Evolutionary conservation across 2,797 vertebrate species (phyloP).

Genomic region (Xyrichtys novacula): DNA sequence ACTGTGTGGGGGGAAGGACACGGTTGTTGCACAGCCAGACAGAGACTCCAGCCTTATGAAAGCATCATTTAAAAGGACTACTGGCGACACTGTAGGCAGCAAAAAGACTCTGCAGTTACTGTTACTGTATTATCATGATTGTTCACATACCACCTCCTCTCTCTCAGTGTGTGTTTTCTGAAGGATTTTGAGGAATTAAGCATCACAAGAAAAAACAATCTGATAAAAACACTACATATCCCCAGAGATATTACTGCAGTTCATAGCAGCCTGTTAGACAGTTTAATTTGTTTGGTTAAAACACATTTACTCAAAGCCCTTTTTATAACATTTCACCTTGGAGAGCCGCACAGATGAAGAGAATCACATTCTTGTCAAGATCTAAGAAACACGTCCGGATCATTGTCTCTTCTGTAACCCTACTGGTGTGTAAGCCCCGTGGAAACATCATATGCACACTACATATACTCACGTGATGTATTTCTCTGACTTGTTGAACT

Average conservation of each 20-base stretch:
- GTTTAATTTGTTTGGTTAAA: no score
- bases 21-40: not conserved
- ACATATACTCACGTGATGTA: constrained; percentile 93
- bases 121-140: not conserved
- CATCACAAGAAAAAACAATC: no score
- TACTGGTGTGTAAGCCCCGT: not conserved
- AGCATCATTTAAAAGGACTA: not conserved
- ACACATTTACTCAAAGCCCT: no score
- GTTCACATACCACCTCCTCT: not conserved
- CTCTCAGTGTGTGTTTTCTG: not conserved
- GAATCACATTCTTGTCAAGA: not conserved
- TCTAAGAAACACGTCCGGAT: no score
- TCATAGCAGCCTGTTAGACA: no score
- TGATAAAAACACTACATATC: no score
- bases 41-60: constrained; percentile 8
- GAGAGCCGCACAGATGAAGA: no score
- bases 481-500: constrained; percentile 98
- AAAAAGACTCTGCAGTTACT: not conserved
- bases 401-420: not conserved
- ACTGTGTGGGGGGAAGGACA: constrained; percentile 20
- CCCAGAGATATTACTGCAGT: no score
- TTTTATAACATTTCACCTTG: no score
- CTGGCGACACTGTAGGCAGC: constrained; percentile 16
- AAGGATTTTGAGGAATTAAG: not conserved
- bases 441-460: not conserved